Percentiles rank a stretch among this genome's conserved stretches.
Evolutionary conservation across 1,140 invertebrate species (phyloP).

Genomic region (Homalodisca vitripennis): DNA sequence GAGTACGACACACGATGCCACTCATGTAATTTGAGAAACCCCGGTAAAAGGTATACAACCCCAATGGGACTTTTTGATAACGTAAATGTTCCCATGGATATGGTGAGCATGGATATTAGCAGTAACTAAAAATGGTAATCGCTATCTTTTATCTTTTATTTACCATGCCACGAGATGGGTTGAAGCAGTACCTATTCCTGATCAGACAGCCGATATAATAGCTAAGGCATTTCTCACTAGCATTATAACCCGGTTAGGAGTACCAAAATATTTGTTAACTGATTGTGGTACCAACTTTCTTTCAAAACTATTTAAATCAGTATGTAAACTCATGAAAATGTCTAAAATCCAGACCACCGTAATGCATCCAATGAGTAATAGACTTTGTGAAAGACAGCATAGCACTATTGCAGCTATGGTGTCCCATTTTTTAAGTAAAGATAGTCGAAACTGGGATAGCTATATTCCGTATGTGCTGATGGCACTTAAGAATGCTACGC

Average conservation of each 20-base stretch:
- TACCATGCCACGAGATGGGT: constrained; percentile 43
- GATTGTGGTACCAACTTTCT: constrained; percentile 40
- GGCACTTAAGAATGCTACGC: neutral
- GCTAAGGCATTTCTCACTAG: constrained; percentile 36
- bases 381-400: neutral
- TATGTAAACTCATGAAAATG: constrained; percentile 29
- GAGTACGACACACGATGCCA: neutral
- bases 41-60: neutral
- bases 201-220: constrained; percentile 41
- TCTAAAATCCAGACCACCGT: constrained; percentile 25
- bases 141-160: constrained; percentile 41
- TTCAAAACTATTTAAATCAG: constrained; percentile 29
- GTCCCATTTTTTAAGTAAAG: constrained; percentile 1
- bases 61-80: neutral
- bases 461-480: too few species aligned
- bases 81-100: neutral
- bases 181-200: constrained; percentile 38
- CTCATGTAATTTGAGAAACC: constrained; percentile 1
- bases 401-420: neutral
- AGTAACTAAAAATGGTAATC: constrained; percentile 36
- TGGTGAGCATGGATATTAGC: constrained; percentile 34
- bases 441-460: too few species aligned
- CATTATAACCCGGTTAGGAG: constrained; percentile 40
- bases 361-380: constrained; percentile 8
- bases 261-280: constrained; percentile 36